phyloP scores from a whole-genome alignment of 2,888 invertebrate genomes.

The Mallateleia sp. region DNA sequence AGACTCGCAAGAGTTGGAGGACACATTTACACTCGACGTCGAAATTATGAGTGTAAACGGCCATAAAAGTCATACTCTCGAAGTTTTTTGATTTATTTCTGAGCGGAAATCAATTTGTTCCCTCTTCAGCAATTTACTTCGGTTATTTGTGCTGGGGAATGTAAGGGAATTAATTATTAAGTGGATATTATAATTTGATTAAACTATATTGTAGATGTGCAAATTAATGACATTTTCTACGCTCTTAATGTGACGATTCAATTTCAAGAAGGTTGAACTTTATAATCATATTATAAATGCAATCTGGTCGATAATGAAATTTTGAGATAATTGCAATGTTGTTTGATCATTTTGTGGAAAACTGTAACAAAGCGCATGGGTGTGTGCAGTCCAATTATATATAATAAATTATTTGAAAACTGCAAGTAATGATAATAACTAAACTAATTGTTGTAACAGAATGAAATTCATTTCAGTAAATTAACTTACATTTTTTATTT shows the following conservation, averaged over 20 bases:
- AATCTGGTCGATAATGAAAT: neutral
- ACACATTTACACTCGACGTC: neutral
- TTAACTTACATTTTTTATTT: too few species aligned
- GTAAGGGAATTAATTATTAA: neutral
- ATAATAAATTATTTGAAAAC: too few species aligned
- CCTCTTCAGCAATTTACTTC: neutral
- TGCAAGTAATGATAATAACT: too few species aligned
- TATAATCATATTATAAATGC: neutral
- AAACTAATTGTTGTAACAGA: too few species aligned
- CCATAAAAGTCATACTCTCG: conserved; percentile 5
- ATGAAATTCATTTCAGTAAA: too few species aligned
- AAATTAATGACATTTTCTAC: neutral
- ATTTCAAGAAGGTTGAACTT: neutral
- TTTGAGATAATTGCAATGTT: conserved; percentile 5
- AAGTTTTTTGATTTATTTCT: conserved; percentile 15
- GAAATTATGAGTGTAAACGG: conserved; percentile 36
- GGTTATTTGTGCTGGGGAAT: neutral
- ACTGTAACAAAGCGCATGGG: too few species aligned
- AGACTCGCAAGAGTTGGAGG: neutral
- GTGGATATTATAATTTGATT: neutral
- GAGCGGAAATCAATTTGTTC: neutral
- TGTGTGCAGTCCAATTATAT: too few species aligned
- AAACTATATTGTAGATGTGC: too few species aligned
- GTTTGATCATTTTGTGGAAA: neutral
- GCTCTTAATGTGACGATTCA: neutral